Percentiles rank a stretch among this genome's conserved stretches.
These are phyloP conservation scores for Agonopterix subpropinquella DNA, from an alignment of 2,888 invertebrate genomes.

Conservation along the genomic window DNA sequence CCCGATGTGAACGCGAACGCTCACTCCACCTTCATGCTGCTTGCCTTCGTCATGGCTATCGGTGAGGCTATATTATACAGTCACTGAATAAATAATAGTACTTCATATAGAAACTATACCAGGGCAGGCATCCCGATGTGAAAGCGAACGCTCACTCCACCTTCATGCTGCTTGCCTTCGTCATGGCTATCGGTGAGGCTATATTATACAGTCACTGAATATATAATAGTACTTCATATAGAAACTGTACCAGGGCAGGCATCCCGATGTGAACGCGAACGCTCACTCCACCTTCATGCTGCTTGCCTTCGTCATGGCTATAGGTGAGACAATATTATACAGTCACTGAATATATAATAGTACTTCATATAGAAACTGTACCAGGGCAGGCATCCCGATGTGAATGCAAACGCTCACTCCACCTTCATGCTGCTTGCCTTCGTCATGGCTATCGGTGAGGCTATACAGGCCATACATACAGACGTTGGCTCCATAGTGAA, in stretches of 20 bases:
- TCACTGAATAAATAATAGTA: no score
- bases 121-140: constrained; percentile 91
- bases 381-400: constrained; percentile 91
- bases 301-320: constrained; percentile 83
- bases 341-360: no score
- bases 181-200: constrained; percentile 79
- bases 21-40: constrained; percentile 84
- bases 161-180: constrained; percentile 85
- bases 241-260: constrained; percentile 90
- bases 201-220: no score
- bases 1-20: constrained; percentile 91
- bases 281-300: constrained; percentile 85
- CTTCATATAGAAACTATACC: constrained; percentile 80
- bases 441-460: constrained; percentile 80
- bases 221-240: no score
- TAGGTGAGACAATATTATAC: no score
- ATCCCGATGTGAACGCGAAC: constrained; percentile 91
- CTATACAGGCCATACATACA: no score
- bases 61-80: constrained; percentile 45
- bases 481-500: no score
- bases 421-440: constrained; percentile 86
- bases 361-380: constrained; percentile 78
- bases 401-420: constrained; percentile 86
- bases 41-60: constrained; percentile 85
- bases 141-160: constrained; percentile 88